These are phyloP conservation scores for Sternotherus odoratus DNA, from an alignment of 2,797 vertebrate genomes.

Conservation along the genomic window DNA sequence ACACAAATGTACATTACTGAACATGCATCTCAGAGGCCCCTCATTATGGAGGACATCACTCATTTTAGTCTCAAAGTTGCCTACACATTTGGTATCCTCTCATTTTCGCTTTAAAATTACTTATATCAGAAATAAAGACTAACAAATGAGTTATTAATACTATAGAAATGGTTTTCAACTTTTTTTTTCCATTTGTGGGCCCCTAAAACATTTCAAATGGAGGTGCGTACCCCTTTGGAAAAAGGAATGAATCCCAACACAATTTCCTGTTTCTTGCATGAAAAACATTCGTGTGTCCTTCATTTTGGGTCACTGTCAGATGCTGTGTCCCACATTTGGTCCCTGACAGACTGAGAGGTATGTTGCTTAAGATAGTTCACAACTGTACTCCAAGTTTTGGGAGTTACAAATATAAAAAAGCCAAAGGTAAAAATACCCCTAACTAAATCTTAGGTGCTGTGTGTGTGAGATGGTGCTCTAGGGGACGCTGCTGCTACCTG, in stretches of 20 bases:
- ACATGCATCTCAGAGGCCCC: not conserved
- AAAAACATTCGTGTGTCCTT: not conserved
- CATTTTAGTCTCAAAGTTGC: not conserved
- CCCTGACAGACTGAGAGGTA: not conserved
- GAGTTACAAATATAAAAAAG: not conserved
- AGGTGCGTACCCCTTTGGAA: too few relatives aligned
- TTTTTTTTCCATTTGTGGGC: too few relatives aligned
- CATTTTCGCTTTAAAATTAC: not conserved
- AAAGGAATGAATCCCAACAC: not conserved
- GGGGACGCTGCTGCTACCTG: too few relatives aligned
- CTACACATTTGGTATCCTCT: not conserved
- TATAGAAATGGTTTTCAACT: too few relatives aligned
- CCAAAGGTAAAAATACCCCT: not conserved
- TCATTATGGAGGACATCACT: fast-evolving
- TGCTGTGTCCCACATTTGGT: not conserved
- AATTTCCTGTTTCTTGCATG: fast-evolving
- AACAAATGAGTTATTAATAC: too few relatives aligned
- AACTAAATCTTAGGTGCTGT: too few relatives aligned
- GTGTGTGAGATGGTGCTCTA: too few relatives aligned
- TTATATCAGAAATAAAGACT: not conserved
- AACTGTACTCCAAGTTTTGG: not conserved
- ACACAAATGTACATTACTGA: conserved; percentile 30
- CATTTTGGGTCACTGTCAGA: not conserved
- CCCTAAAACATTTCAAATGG: too few relatives aligned
- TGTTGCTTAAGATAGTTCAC: not conserved